phyloP scores from a whole-genome alignment of 2,113 vertebrate genomes.

The Morone saxatilis region DNA sequence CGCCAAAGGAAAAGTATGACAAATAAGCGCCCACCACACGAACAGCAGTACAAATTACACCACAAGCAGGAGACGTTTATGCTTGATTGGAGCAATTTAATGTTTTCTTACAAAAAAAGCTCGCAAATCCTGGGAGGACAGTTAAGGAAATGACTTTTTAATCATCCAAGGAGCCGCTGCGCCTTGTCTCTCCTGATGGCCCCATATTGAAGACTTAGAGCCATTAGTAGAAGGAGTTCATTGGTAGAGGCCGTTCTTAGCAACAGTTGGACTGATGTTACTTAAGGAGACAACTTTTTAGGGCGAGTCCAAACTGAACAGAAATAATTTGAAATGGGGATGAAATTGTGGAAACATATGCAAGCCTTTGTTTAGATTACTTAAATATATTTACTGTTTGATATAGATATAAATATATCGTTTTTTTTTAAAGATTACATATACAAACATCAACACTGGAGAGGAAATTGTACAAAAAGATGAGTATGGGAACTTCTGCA shows the following conservation, averaged over 20 bases:
- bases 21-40: conserved; percentile 86
- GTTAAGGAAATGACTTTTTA: conserved; percentile 99
- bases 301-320: background rate
- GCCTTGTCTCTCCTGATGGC: conserved; percentile 90
- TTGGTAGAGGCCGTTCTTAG: conserved; percentile 48
- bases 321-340: background rate
- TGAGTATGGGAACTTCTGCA: background rate
- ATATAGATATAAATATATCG: background rate
- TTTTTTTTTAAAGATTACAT: background rate
- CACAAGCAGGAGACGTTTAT: conserved; percentile 89
- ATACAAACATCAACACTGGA: background rate
- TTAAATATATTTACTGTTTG: background rate
- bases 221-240: conserved; percentile 81
- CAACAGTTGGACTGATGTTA: conserved; percentile 71
- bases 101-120: conserved; percentile 89
- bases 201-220: conserved; percentile 87
- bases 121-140: conserved; percentile 93
- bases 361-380: background rate
- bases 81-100: conserved; percentile 97
- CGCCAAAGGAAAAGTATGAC: conserved; percentile 91
- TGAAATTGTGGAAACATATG: background rate
- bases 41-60: conserved; percentile 89
- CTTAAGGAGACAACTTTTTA: conserved; percentile 37
- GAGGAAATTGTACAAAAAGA: background rate
- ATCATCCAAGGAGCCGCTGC: conserved; percentile 90